Evolutionary conservation across 2,113 vertebrate species (phyloP).

Genomic region (Tachysurus fulvidraco): DNA sequence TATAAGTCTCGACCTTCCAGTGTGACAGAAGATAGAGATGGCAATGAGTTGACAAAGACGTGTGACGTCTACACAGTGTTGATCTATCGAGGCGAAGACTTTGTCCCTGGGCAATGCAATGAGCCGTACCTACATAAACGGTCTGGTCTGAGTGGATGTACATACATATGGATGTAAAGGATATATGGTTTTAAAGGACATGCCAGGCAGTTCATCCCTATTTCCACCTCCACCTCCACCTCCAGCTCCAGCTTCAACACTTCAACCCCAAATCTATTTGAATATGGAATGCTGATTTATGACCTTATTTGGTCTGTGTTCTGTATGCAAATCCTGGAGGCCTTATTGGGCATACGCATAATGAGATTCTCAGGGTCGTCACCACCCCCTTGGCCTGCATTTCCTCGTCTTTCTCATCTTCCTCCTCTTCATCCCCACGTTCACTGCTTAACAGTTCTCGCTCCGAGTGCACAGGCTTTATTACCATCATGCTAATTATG

Average conservation of each 20-base stretch:
- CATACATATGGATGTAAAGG: conserved; percentile 2
- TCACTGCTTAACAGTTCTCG: conserved; percentile 36
- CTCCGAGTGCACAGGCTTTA: conserved; percentile 71
- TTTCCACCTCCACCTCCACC: background rate
- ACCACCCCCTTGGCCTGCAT: conserved; percentile 61
- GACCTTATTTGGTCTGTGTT: conserved; percentile 82
- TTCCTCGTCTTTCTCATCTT: conserved; percentile 19
- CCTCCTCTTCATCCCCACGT: conserved; percentile 26
- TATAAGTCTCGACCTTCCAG: conserved; percentile 71
- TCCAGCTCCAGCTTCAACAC: conserved; percentile 17
- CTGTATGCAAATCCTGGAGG: conserved; percentile 78
- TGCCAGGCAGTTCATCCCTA: conserved; percentile 15
- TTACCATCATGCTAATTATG: conserved; percentile 76
- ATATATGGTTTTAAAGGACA: conserved; percentile 65
- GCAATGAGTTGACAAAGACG: conserved; percentile 67
- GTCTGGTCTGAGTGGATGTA: conserved; percentile 65
- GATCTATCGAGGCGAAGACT: conserved; percentile 70
- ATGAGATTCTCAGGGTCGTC: conserved; percentile 81
- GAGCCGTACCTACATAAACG: conserved; percentile 54
- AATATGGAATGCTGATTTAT: conserved; percentile 80
- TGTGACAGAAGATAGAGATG: conserved; percentile 59
- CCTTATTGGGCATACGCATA: conserved; percentile 76
- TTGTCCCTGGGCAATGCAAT: conserved; percentile 69
- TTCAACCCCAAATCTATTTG: conserved; percentile 74
- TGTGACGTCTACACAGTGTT: conserved; percentile 69